Evolutionary conservation across 2,888 invertebrate species (phyloP).

Genomic region (Agriopis aurantiaria): DNA sequence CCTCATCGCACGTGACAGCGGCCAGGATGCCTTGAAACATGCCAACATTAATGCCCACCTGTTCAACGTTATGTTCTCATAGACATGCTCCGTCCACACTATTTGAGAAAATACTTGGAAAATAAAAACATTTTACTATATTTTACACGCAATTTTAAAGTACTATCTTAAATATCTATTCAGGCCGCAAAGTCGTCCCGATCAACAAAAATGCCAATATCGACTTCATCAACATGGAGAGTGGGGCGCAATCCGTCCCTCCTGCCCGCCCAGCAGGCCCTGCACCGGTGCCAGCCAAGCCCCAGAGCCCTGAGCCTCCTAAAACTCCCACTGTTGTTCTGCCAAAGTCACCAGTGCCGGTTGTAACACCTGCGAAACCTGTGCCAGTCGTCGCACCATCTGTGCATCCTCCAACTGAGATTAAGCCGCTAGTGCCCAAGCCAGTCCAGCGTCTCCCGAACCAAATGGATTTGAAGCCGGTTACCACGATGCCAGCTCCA

Average conservation of each 20-base stretch:
- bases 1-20: no score
- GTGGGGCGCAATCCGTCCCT: slow-evolving; percentile 48
- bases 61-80: no score
- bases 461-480: slow-evolving; percentile 62
- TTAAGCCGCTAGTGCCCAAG: slow-evolving; percentile 41
- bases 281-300: slow-evolving; percentile 43
- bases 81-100: no score
- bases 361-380: slow-evolving; percentile 44
- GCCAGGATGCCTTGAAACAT: no score
- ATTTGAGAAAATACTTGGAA: no score
- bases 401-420: slow-evolving; percentile 34
- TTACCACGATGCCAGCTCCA: slow-evolving; percentile 64
- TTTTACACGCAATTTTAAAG: no score
- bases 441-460: slow-evolving; percentile 46
- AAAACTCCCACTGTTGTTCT: slow-evolving; percentile 29
- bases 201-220: slow-evolving; percentile 79
- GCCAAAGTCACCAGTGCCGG: slow-evolving; percentile 41
- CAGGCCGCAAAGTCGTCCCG: slow-evolving; percentile 70
- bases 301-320: slow-evolving; percentile 30
- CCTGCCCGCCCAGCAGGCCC: slow-evolving; percentile 43
- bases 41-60: no score
- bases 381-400: slow-evolving; percentile 39
- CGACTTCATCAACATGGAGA: slow-evolving; percentile 81
- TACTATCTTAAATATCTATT: neutral
- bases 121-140: no score